Conservation (phyloP, 2,888 invertebrate genomes). For the Sclerodermus sp. region DNA sequence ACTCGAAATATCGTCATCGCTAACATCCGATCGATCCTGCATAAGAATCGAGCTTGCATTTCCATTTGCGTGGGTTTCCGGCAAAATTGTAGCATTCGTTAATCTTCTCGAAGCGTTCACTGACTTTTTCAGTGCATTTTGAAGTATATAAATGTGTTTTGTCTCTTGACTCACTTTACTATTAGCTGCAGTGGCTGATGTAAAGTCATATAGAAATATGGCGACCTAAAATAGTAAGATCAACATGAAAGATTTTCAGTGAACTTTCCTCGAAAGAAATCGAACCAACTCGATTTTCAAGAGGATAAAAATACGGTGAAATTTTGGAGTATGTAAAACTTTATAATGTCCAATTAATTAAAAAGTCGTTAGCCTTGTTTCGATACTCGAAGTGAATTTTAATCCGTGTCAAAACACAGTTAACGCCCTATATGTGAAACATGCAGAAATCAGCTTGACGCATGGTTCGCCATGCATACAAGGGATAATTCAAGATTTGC, state of each 20-base stretch:
- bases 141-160: conserved; percentile 50
- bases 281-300: neutral
- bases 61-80: conserved; percentile 11
- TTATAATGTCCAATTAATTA: conserved; percentile 18
- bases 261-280: neutral
- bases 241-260: no score
- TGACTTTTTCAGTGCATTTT: conserved; percentile 43
- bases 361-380: conserved; percentile 22
- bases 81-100: conserved; percentile 10
- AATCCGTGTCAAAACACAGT: conserved; percentile 46
- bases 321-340: neutral
- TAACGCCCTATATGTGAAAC: conserved; percentile 53
- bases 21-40: conserved; percentile 42
- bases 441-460: conserved; percentile 45
- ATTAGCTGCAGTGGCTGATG: conserved; percentile 45
- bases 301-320: no score
- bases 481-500: conserved; percentile 20
- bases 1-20: conserved; percentile 3
- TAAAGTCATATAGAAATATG: conserved; percentile 53
- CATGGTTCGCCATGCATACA: conserved; percentile 46
- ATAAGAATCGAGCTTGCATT: conserved; percentile 19
- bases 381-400: conserved; percentile 11
- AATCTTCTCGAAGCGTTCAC: conserved; percentile 25
- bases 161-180: conserved; percentile 50
- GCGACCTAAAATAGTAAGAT: conserved; percentile 43